A percentile compares a stretch with the other conserved stretches of the same genome.
phyloP scores from a whole-genome alignment of 2,113 vertebrate species.

The Phycodurus eques region DNA sequence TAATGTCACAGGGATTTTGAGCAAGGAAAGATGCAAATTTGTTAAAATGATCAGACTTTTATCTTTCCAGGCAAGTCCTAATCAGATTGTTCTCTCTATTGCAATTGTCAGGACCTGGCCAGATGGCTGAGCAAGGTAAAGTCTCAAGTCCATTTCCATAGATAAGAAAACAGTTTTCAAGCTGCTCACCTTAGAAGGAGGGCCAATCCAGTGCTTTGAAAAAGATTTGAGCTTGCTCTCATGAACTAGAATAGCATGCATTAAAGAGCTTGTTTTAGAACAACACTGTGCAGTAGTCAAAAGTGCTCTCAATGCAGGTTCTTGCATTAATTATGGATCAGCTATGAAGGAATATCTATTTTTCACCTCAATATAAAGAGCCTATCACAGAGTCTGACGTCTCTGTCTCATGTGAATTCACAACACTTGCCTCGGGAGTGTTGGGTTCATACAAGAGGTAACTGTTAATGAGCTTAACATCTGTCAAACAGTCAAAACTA shows the following conservation, averaged over 20 bases:
- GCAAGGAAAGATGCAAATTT: slow-evolving; percentile 27
- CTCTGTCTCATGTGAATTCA: slow-evolving; percentile 15
- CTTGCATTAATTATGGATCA: slow-evolving; percentile 57
- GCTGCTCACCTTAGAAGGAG: slow-evolving; percentile 13
- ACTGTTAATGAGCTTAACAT: neutral
- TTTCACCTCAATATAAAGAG: slow-evolving; percentile 38
- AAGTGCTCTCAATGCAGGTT: slow-evolving; percentile 42
- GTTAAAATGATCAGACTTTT: slow-evolving; percentile 42
- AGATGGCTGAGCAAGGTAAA: slow-evolving; percentile 40
- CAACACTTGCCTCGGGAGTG: neutral
- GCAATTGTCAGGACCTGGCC: slow-evolving; percentile 21
- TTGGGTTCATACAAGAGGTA: neutral
- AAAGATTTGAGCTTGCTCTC: slow-evolving; percentile 25
- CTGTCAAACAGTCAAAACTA: neutral
- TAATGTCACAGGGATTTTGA: slow-evolving; percentile 32
- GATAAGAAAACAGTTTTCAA: neutral
- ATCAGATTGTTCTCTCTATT: slow-evolving; percentile 16
- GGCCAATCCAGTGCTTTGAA: neutral
- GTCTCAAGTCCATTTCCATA: slow-evolving; percentile 28
- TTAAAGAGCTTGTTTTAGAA: slow-evolving; percentile 53
- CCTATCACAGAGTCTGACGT: slow-evolving; percentile 2
- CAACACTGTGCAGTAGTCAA: slow-evolving; percentile 20
- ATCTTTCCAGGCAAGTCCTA: slow-evolving; percentile 18
- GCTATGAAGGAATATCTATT: slow-evolving; percentile 43
- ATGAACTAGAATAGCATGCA: slow-evolving; percentile 35